These are phyloP conservation scores for Pheosia gnoma DNA, from an alignment of 2,888 invertebrate genomes.

Conservation along the genomic window DNA sequence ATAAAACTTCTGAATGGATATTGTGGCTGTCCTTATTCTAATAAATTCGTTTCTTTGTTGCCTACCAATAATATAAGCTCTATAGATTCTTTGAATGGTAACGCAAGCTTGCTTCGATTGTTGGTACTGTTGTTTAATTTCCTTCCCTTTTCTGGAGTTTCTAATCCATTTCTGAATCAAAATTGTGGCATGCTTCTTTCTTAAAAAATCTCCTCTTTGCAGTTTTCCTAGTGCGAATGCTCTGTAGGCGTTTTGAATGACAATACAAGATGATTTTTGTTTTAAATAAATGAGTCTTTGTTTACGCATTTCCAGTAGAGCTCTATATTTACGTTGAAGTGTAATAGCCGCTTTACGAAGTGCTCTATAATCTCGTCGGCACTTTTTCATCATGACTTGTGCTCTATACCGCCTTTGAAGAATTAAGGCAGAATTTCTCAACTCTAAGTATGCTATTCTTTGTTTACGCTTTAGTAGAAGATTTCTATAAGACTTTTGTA, in stretches of 20 bases:
- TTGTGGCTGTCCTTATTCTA: conserved; percentile 58
- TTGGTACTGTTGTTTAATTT: conserved; percentile 51
- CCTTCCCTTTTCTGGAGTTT: conserved; percentile 47
- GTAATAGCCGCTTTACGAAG: conserved; percentile 55
- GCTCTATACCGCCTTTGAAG: conserved; percentile 69
- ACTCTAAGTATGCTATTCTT: conserved; percentile 39
- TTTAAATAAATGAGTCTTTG: conserved; percentile 51
- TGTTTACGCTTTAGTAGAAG: conserved; percentile 61
- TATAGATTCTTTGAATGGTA: conserved; percentile 74
- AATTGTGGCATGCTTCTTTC: conserved; percentile 57
- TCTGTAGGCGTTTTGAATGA: conserved; percentile 70
- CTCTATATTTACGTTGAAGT: conserved; percentile 73
- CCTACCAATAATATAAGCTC: conserved; percentile 57
- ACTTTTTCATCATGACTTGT: conserved; percentile 53
- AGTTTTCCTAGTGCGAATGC: conserved; percentile 54
- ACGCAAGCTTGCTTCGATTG: conserved; percentile 60
- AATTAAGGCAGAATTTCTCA: conserved; percentile 47
- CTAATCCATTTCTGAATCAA: conserved; percentile 79
- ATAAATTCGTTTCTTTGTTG: conserved; percentile 60
- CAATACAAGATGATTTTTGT: conserved; percentile 53
- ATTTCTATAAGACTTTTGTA: conserved; percentile 80
- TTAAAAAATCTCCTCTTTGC: conserved; percentile 53
- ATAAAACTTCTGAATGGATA: conserved; percentile 65
- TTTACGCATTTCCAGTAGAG: conserved; percentile 60
- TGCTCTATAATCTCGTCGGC: conserved; percentile 42